Conservation (phyloP, 2,113 vertebrate species). For the Gasterosteus nipponicus region DNA sequence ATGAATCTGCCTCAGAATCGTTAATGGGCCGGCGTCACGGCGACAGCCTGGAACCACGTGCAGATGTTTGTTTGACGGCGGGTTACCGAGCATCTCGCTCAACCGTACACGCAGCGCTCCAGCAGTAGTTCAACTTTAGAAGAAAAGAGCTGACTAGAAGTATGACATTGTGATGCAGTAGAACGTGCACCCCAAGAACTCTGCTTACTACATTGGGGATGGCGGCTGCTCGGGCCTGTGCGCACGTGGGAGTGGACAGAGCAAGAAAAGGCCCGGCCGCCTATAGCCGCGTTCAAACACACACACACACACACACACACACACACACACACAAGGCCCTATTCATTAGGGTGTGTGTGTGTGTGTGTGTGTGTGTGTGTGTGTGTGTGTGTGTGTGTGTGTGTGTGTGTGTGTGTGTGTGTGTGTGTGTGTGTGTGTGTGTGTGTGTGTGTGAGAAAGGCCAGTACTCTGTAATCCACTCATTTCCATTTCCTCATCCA, state of each 20-base stretch:
- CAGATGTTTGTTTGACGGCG: background rate
- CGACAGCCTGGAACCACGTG: slow-evolving; percentile 15
- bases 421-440: too few relatives aligned
- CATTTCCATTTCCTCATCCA: slow-evolving; percentile 78
- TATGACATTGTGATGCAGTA: background rate
- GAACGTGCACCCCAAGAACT: background rate
- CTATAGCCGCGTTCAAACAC: slow-evolving; percentile 14
- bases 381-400: too few relatives aligned
- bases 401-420: too few relatives aligned
- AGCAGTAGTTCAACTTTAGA: background rate
- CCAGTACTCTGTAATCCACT: slow-evolving; percentile 71
- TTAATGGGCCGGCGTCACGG: slow-evolving; percentile 32
- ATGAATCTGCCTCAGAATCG: slow-evolving; percentile 45
- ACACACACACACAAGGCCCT: slow-evolving; percentile 22
- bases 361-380: too few relatives aligned
- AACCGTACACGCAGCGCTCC: background rate
- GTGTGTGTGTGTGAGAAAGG: slow-evolving; percentile 51
- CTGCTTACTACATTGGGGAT: too few relatives aligned
- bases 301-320: slow-evolving; percentile 1
- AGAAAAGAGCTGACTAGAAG: background rate
- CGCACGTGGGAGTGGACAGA: background rate
- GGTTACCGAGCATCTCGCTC: background rate
- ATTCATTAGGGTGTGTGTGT: slow-evolving; percentile 29
- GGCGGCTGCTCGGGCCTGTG: too few relatives aligned
- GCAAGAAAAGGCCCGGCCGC: background rate